phyloP scores from a whole-genome alignment of 2,113 vertebrate genomes.

The Grammomys dolichurus region DNA sequence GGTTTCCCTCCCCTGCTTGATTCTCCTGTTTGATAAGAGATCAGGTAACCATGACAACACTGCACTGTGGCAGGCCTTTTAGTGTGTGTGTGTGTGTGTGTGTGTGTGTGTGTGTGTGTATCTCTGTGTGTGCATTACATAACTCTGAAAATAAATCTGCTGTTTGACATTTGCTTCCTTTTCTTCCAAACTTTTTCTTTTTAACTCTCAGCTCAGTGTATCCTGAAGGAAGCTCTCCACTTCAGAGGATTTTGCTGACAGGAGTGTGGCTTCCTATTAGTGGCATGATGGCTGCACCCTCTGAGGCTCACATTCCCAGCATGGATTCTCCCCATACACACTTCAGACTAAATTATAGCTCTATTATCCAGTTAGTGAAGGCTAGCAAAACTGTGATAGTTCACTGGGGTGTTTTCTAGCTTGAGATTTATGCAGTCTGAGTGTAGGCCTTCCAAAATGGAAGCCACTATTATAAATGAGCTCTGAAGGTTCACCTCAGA shows the following conservation, averaged over 20 bases:
- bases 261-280: constrained; percentile 52
- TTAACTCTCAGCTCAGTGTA: constrained; percentile 66
- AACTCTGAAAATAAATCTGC: constrained; percentile 80
- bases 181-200: constrained; percentile 53
- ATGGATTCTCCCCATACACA: constrained; percentile 36
- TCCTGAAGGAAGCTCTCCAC: constrained; percentile 65
- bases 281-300: constrained; percentile 32
- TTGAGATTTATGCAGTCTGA: constrained; percentile 46
- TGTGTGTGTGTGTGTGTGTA: background rate
- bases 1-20: constrained; percentile 69
- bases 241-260: constrained; percentile 68
- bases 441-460: constrained; percentile 31
- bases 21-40: constrained; percentile 80
- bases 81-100: constrained; percentile 2
- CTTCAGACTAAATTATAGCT: constrained; percentile 70
- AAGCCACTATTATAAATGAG: background rate
- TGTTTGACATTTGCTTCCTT: constrained; percentile 78
- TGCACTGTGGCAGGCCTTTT: constrained; percentile 68
- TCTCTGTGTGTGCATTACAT: constrained; percentile 65
- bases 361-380: constrained; percentile 56
- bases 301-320: constrained; percentile 24
- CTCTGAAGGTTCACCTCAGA: background rate
- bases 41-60: constrained; percentile 82
- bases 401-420: constrained; percentile 50
- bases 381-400: background rate